Percentiles rank a stretch among this genome's conserved stretches.
Evolutionary conservation across 1,140 invertebrate genomes (phyloP).

Genomic region (Drosophila cardini): DNA sequence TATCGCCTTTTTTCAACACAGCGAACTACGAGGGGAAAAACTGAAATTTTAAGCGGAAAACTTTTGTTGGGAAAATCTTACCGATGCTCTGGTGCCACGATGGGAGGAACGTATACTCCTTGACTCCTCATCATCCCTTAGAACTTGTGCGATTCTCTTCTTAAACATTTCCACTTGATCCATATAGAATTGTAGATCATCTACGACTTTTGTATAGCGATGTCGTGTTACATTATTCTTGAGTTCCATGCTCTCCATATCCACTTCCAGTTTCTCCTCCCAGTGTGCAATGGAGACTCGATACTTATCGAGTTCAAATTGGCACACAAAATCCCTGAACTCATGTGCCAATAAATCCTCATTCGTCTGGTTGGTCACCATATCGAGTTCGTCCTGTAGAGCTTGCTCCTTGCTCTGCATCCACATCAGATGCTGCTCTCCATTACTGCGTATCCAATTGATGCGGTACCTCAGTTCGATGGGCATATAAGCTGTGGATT

Average conservation of each 20-base stretch:
- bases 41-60: too few relatives aligned
- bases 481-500: constrained; percentile 36
- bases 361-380: background rate
- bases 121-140: background rate
- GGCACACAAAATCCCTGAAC: constrained; percentile 12
- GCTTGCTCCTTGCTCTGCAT: constrained; percentile 22
- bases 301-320: constrained; percentile 23
- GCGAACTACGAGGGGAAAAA: too few relatives aligned
- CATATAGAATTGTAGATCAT: constrained; percentile 44
- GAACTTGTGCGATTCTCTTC: constrained; percentile 34
- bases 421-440: constrained; percentile 35
- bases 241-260: constrained; percentile 49
- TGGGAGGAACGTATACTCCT: background rate
- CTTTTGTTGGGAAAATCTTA: background rate
- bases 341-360: background rate
- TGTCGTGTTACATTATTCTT: constrained; percentile 3
- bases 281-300: constrained; percentile 17
- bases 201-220: constrained; percentile 32
- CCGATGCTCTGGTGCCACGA: background rate
- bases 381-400: constrained; percentile 3
- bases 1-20: too few relatives aligned
- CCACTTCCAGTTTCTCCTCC: constrained; percentile 31
- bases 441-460: constrained; percentile 48
- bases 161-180: constrained; percentile 48
- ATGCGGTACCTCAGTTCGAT: constrained; percentile 54